Base-by-base conservation (phyloP, 2,113 vertebrate genomes). In the Ceyx melanurus region DNA sequence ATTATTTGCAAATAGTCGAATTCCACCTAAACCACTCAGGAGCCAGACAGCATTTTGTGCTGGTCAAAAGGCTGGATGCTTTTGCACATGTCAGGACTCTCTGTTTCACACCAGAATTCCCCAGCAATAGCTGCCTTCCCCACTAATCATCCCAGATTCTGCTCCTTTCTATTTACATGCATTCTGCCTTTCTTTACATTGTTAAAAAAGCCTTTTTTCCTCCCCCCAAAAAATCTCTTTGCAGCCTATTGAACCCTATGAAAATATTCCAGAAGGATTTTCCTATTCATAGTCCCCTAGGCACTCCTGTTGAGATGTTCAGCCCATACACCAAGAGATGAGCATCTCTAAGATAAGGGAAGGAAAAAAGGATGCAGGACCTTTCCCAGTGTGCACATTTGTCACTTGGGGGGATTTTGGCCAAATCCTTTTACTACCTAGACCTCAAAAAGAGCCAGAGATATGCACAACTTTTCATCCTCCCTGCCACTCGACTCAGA, bases 301-400 rank as follows among this genome's bases (percentile, higher is more conserved):
- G 13, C 82, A 45, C 7, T 79, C 40, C 57, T 65, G 29, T 15
- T 54, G 26, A 18, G 64, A 26, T 28, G 33, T 22, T 77, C 31
- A 66, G 33, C 40, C 53, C 42, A 56, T 2, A 18, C 3, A 61
- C 40, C 50, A 50, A 43, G 33, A 74, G 14, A 58, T 0, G 0
- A 37, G 26, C 45, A 33, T 11, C 67, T 42, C 73, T 25, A 11
- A 51, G n/a, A 29, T 1, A 60, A 13, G 16, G 37, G 37, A 37
- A 37, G 37, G 11, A 37, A 37, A 37, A 37, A 37, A 37, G 37
- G 37, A 37, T 37, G 9, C 37, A 37, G 37, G 37, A 37, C 37
- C 37, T 37, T 19, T 13, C 31, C 37, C 51, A 71, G 58, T 7
- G 40, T 6, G 5, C 15, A 22, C 31, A 5, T 54, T 42, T 50